Base-by-base conservation (phyloP, 2,797 vertebrate genomes). In the Clarias laeviceps region DNA sequence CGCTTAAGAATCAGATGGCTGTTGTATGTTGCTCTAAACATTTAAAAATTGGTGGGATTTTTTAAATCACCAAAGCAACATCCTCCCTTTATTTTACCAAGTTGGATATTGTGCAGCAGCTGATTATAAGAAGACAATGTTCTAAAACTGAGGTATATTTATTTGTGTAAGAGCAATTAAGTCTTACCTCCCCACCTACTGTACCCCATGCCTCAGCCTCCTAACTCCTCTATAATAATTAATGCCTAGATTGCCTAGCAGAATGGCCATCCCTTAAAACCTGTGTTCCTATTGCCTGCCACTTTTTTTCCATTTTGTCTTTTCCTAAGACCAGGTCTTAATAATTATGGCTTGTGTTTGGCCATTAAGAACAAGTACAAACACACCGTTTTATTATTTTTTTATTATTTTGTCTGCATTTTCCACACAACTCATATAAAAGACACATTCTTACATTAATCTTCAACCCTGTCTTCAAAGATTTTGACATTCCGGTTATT, bases 171-270 rank as follows among this genome's bases (percentile, higher is more conserved):
- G 1, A 85, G 72, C 91, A 88, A 82, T 90, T 81, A 88, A 88
- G 90, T 37, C 5, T 37, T 37, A 37, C 0, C 37, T 37, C 5
- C 37, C 37, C 37, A 37, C 37, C 37, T 37, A 37, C 37, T 5
- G 37, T 37, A 37, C 3, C 37, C 37, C 37, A 37, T 37, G 4
- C 37, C 37, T 37, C 5, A 37, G 37, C 45, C 45, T 45, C 45
- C 45, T 5, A 4, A 1, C 90, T 84, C 87, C 86, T 64, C 87
- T 87, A 82, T 88, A 89, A 87, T 92, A 94, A 93, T 93, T 91
- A 91, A 93, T 92, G 91, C 90, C 90, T 90, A 82, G 90, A 92
- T 94, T 90, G 89, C 87, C 82, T 86, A 91, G 85, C 85, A 91
- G 72, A 84, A 84, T 77, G n/a, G 45, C 7, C 24, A 76, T 68